Conservation (phyloP, 2,113 vertebrate species). For the Oenanthe melanoleuca region DNA sequence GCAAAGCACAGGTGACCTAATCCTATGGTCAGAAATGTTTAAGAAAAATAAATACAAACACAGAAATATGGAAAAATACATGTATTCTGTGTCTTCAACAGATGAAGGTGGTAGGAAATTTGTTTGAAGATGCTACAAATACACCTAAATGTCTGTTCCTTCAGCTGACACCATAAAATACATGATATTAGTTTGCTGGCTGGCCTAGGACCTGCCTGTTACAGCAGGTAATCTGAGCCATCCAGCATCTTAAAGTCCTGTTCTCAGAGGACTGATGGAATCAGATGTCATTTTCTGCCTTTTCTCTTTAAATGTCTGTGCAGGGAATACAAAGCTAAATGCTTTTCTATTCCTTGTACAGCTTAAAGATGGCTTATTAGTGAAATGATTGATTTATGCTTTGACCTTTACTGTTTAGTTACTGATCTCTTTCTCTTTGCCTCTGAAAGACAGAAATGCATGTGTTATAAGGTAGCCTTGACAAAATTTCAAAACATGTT, state of each 20-base stretch:
- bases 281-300: background rate
- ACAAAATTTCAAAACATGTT: background rate
- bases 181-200: background rate
- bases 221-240: background rate
- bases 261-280: background rate
- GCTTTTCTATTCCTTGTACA: constrained; percentile 9
- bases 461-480: background rate
- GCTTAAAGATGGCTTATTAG: constrained; percentile 47
- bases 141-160: background rate
- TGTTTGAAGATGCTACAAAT: background rate
- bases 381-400: constrained; percentile 59
- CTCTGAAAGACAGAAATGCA: constrained; percentile 3
- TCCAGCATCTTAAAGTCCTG: background rate
- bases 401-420: constrained; percentile 57
- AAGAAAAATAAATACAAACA: background rate
- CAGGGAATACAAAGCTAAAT: background rate
- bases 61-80: background rate
- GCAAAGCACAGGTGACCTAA: background rate
- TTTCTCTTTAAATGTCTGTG: constrained; percentile 11
- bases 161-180: background rate
- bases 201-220: background rate
- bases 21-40: background rate
- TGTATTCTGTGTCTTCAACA: background rate
- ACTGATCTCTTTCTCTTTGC: constrained; percentile 58
- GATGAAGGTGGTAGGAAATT: background rate